Base-by-base conservation (phyloP, 1,140 invertebrate genomes). In the Vollenhovia emeryi region DNA sequence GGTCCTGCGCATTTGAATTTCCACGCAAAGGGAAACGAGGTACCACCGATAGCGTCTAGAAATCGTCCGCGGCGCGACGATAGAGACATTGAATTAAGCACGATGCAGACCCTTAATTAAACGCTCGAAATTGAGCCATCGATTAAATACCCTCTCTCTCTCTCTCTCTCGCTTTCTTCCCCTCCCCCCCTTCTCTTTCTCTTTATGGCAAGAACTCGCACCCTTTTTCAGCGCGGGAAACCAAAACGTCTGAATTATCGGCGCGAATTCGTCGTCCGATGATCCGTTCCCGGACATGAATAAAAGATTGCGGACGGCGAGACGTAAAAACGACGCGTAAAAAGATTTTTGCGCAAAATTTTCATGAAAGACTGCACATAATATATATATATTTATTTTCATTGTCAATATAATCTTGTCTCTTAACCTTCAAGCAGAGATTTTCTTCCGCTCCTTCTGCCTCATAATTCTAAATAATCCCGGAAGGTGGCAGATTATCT, bases 1-100 rank as follows among this genome's bases (percentile, higher is more conserved):
- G 27, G 59, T 74, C 68, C 78, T 62, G 64, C 15, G 68, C 80
- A 91, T 91, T 91, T 91, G 87, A 91, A 91, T 90, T 91, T 91
- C 89, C 87, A 74, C 86, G 86, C 84, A 85, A 88, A 90, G 85
- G 80, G 57, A 90, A 90, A 75, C 86, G 87, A 74, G 84, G 66
- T 60, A 52, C 73, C 69, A 52, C 76, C 83, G 78, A 82, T 82
- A 71, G 66, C 66, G 78, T 57, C 50, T 55, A 82, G 78, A 82
- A 82, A 82, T 82, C 66, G 78, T 80, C 50, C 78, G 52, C 66
- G 78, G 4, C 50, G 78, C 66, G 52, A 57, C 66, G 78, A 79
- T 79, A 79, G 76, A 79, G 76, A 82, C 78, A 68, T 82, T 55
- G 78, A 82, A 82, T 82, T 82, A 82, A 82, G 78, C 66, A 43